Percentiles rank a stretch among this genome's conserved stretches.
Evolutionary conservation across 2,888 invertebrate genomes (phyloP).

Genomic region (Lymantria monacha): DNA sequence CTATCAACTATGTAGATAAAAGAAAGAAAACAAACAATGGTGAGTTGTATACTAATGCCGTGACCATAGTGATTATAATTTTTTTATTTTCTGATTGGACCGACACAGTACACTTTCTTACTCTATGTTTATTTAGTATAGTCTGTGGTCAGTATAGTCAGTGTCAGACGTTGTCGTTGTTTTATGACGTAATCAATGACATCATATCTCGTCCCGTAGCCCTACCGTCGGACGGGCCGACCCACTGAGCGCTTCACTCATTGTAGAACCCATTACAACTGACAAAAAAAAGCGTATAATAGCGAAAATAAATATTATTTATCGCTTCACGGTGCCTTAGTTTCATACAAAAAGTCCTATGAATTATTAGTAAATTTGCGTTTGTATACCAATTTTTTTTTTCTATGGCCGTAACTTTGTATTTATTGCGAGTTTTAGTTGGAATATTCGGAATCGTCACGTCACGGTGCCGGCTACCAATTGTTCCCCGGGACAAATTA

Average conservation of each 20-base stretch:
- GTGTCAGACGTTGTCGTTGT: too few relatives aligned
- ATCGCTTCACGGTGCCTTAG: slow-evolving; percentile 82
- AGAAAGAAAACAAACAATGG: too few relatives aligned
- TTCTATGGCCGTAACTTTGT: slow-evolving; percentile 76
- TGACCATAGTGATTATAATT: too few relatives aligned
- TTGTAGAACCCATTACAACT: slow-evolving; percentile 68
- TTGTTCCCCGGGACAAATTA: slow-evolving; percentile 51
- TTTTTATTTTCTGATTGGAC: too few relatives aligned
- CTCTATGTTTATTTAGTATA: too few relatives aligned
- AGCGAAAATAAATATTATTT: slow-evolving; percentile 82
- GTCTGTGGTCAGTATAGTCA: too few relatives aligned
- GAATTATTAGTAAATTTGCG: slow-evolving; percentile 79
- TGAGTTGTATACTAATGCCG: too few relatives aligned
- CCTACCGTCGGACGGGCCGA: slow-evolving; percentile 14
- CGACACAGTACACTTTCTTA: too few relatives aligned
- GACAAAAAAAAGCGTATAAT: slow-evolving; percentile 80
- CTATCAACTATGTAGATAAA: too few relatives aligned
- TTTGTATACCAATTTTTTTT: slow-evolving; percentile 66
- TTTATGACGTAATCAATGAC: slow-evolving; percentile 13
- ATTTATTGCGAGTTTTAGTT: slow-evolving; percentile 78
- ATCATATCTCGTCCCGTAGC: slow-evolving; percentile 27
- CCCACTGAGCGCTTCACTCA: not conserved
- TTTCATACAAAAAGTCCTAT: slow-evolving; percentile 77
- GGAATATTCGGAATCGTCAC: slow-evolving; percentile 71
- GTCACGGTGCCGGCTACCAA: slow-evolving; percentile 65